Base-by-base conservation (phyloP, 2,888 invertebrate species). In the Amphipyra tragopoginis region DNA sequence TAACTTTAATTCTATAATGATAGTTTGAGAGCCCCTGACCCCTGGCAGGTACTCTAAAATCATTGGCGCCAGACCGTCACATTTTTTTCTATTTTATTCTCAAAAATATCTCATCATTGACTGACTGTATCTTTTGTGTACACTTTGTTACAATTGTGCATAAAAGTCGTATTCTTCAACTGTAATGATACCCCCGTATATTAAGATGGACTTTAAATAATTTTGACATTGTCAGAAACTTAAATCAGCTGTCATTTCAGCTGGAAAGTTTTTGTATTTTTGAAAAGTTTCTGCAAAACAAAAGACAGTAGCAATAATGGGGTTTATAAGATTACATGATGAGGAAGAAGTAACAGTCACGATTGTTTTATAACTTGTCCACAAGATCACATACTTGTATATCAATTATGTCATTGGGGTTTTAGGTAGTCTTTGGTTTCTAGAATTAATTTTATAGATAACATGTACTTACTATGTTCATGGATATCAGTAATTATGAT, bases 11-110 rank as follows among this genome's bases (percentile, higher is more conserved):
- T n/a, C n/a, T n/a, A n/a, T n/a, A n/a, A 6, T n/a, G 13, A 60
- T 63, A 78, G 55, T 80, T 91, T 90, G 87, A 81, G 80, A 82
- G 43, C 50, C 86, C n/a, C 79, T 81, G 85, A 9, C 56, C 53
- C n/a, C 47, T 57, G 7, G 69, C 88, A 88, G 89, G 89, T 88
- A 88, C 78, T 66, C 42, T 70, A 59, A 68, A 76, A 69, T 70
- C 77, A 75, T 77, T 85, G 93, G 93, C 93, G 93, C 93, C 93
- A 90, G 86, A 75, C 86, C 54, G 75, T 65, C 77, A 78, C 71
- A 79, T 76, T 87, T 90, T 90, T 90, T 86, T 80, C 72, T 67
- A 63, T 70, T 70, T 69, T 77, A 79, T 83, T 77, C 65, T 65
- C 42, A 57, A 74, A 29, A 79, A 66, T 65, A 64, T 68, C 60